Percentiles rank a stretch among this genome's conserved stretches.
Conservation (phyloP, 2,888 invertebrate species). For the Sympetrum striolatum region DNA sequence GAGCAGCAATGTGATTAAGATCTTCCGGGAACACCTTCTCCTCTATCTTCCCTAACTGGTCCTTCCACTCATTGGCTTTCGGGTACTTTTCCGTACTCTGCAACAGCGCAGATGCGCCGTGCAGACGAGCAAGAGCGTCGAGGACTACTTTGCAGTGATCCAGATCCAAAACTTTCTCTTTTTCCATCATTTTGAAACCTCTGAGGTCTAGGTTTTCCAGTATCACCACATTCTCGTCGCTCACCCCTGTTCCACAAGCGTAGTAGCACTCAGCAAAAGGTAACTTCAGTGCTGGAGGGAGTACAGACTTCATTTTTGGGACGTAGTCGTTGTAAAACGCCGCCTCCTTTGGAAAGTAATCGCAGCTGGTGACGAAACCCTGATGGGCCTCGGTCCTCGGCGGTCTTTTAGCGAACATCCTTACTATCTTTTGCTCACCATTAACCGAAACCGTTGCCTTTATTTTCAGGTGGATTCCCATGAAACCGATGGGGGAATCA, state of each 20-base stretch:
- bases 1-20: background rate
- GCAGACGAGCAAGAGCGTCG: conserved; percentile 1
- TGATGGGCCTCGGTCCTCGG: background rate
- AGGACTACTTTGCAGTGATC: background rate
- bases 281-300: background rate
- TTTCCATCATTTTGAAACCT: background rate
- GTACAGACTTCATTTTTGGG: background rate
- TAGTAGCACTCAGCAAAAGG: background rate
- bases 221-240: background rate
- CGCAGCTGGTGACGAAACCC: background rate
- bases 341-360: background rate
- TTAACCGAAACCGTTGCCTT: background rate
- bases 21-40: background rate
- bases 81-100: background rate
- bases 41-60: background rate
- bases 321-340: background rate
- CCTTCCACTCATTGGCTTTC: background rate
- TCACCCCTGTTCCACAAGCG: background rate
- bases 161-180: background rate
- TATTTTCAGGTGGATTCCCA: background rate
- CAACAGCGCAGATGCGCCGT: conserved; percentile 4
- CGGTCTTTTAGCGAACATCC: conserved; percentile 1
- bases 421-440: background rate
- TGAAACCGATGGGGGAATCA: background rate
- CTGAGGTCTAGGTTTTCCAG: background rate